Evolutionary conservation across 1,140 invertebrate genomes (phyloP).

Genomic region (Planococcus citri): DNA sequence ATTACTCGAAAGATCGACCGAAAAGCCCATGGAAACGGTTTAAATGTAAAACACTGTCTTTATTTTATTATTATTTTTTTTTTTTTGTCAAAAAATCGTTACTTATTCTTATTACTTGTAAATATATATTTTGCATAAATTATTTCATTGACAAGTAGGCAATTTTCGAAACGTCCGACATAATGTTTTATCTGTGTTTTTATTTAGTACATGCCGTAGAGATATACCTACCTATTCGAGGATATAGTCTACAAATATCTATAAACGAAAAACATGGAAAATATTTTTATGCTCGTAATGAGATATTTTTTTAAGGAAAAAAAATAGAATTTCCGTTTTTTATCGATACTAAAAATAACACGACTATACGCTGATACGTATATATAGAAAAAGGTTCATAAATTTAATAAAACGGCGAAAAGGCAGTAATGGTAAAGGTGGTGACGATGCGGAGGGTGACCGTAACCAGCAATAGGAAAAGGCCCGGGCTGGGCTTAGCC

Average conservation of each 20-base stretch:
- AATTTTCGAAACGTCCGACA: too few relatives aligned
- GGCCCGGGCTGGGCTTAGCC: neutral
- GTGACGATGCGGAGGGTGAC: neutral
- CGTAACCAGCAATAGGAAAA: constrained; percentile 1
- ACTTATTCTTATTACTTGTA: neutral
- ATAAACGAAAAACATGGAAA: too few relatives aligned
- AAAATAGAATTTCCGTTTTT: neutral
- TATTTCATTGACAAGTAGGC: neutral
- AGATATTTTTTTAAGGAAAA: neutral
- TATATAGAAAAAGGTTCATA: constrained; percentile 3
- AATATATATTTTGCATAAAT: neutral
- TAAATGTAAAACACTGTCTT: constrained; percentile 8
- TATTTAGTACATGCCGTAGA: too few relatives aligned
- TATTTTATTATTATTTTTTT: neutral
- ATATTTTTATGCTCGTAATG: neutral
- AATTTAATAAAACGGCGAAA: neutral
- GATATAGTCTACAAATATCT: too few relatives aligned
- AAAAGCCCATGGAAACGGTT: constrained; percentile 10
- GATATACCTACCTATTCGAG: too few relatives aligned
- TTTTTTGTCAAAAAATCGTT: neutral
- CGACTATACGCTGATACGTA: constrained; percentile 1
- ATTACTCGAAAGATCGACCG: neutral
- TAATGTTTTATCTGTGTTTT: too few relatives aligned
- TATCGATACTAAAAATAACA: constrained; percentile 3
- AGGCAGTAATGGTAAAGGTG: constrained; percentile 1